Evolutionary conservation across 1,140 invertebrate genomes (phyloP).

Genomic region (Philopotamus ludificatus): DNA sequence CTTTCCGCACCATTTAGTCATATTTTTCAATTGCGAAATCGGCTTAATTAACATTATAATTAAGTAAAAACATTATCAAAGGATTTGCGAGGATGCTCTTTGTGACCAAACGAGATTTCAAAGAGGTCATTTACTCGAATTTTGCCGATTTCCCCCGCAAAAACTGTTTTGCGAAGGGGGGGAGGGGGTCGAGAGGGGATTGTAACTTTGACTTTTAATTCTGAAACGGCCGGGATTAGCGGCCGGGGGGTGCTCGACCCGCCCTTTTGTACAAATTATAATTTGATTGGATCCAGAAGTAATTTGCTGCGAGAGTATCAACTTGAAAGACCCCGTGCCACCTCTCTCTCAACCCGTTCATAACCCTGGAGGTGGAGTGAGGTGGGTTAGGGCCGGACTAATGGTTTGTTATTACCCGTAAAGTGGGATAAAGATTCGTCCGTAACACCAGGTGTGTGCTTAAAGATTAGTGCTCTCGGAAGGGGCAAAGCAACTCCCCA

Average conservation of each 20-base stretch:
- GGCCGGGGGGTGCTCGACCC: neutral
- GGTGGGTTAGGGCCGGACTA: neutral
- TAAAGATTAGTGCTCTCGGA: conserved; percentile 12
- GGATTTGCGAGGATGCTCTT: neutral
- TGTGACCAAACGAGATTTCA: conserved; percentile 8
- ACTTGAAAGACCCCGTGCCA: conserved; percentile 10
- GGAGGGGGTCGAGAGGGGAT: too few relatives aligned
- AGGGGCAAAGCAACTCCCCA: neutral
- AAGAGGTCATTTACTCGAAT: conserved; percentile 16
- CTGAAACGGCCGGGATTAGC: conserved; percentile 8
- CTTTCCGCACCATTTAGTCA: too few relatives aligned
- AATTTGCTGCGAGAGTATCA: conserved; percentile 30
- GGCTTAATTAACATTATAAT: neutral
- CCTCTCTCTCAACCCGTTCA: neutral
- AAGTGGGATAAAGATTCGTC: conserved; percentile 21
- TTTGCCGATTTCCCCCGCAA: neutral
- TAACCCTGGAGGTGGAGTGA: neutral
- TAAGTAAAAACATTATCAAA: neutral
- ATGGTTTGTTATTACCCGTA: conserved; percentile 24
- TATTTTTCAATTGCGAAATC: too few relatives aligned
- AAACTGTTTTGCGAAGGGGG: neutral
- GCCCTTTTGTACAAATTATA: conserved; percentile 32
- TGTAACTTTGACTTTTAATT: conserved; percentile 23
- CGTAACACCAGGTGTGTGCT: conserved; percentile 9
- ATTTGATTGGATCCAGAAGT: conserved; percentile 38